These are phyloP conservation scores for Diachasma alloeum DNA, from an alignment of 1,140 invertebrate species.

Conservation along the genomic window DNA sequence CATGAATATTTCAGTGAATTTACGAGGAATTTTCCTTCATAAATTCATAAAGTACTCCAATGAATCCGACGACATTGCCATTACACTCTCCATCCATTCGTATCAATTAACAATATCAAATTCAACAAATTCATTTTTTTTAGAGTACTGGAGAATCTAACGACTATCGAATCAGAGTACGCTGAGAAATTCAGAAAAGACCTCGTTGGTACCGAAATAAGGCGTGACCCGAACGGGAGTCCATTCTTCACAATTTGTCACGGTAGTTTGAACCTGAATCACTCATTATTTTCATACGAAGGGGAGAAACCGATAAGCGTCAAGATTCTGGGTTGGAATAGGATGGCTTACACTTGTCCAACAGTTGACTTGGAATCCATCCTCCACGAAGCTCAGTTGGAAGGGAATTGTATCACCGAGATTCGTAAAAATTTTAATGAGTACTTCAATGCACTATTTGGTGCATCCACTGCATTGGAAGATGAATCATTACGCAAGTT, in stretches of 20 bases:
- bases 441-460: neutral
- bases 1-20: too few species aligned
- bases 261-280: slow-evolving; percentile 47
- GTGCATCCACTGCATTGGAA: neutral
- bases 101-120: neutral
- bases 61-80: too few species aligned
- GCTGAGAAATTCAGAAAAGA: slow-evolving; percentile 11
- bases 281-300: slow-evolving; percentile 51
- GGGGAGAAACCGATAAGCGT: slow-evolving; percentile 42
- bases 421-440: neutral
- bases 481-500: neutral
- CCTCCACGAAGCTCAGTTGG: slow-evolving; percentile 33
- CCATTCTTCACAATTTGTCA: slow-evolving; percentile 49
- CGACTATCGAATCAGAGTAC: neutral
- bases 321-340: slow-evolving; percentile 50
- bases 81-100: too few species aligned
- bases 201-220: neutral
- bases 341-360: slow-evolving; percentile 42
- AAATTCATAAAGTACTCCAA: too few species aligned
- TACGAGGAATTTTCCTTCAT: too few species aligned
- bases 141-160: neutral
- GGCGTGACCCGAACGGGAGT: slow-evolving; percentile 10
- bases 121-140: neutral
- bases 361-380: slow-evolving; percentile 47
- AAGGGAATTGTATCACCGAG: neutral